phyloP scores from a whole-genome alignment of 2,888 invertebrate species.

The Drosophila testacea region DNA sequence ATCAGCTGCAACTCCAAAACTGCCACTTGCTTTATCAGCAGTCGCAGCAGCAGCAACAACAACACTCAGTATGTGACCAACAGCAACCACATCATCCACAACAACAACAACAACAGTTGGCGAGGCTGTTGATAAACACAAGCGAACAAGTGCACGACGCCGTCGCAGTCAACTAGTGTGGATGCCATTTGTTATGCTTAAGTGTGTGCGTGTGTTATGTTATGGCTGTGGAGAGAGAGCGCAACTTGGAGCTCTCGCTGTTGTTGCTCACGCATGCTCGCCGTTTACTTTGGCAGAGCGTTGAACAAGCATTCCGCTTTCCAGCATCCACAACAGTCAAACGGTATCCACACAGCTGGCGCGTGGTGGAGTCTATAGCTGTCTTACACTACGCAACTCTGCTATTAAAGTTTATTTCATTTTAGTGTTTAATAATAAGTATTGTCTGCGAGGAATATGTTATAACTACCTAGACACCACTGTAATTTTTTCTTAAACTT shows the following conservation, averaged over 20 bases:
- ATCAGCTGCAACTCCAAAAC: constrained; percentile 51
- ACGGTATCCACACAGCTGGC: constrained; percentile 57
- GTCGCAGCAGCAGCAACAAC: constrained; percentile 29
- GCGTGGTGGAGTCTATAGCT: constrained; percentile 57
- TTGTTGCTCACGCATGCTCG: constrained; percentile 32
- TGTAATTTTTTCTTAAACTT: too few relatives aligned
- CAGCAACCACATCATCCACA: constrained; percentile 21
- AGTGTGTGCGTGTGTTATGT: neutral
- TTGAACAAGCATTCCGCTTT: constrained; percentile 19
- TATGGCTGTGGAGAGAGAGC: constrained; percentile 17
- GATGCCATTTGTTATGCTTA: constrained; percentile 34
- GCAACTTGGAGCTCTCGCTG: constrained; percentile 16
- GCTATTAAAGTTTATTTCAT: neutral
- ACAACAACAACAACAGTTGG: constrained; percentile 32
- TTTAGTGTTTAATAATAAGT: neutral
- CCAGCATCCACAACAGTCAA: constrained; percentile 61
- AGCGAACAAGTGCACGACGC: constrained; percentile 69
- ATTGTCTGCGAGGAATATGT: too few relatives aligned
- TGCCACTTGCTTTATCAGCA: constrained; percentile 49
- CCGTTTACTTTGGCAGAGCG: constrained; percentile 1
- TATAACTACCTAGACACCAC: too few relatives aligned
- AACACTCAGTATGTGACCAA: constrained; percentile 26
- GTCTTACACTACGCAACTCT: constrained; percentile 35
- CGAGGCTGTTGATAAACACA: constrained; percentile 49
- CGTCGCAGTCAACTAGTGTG: constrained; percentile 63